Evolutionary conservation across 1,140 invertebrate genomes (phyloP), one percentile per base, ranked within the genome.

Genomic region (Octopus sinensis): DNA sequence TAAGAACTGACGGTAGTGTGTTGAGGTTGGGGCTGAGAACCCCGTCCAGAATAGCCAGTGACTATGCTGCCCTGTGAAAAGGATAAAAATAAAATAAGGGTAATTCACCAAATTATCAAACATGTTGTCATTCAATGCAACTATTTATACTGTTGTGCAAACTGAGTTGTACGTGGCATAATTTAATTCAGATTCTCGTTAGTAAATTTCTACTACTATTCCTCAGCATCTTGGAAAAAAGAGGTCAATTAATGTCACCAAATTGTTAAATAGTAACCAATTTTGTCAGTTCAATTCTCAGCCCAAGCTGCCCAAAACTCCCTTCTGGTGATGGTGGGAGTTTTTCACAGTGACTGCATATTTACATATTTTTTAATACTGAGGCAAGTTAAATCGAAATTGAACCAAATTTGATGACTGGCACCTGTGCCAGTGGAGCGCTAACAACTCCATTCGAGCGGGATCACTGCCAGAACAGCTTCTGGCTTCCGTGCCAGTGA

Each of bases 51-150:
- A 81, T 85, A 87, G 23, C 87, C 87, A 17, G 85, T 88, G 10
- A 88, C 86, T 76, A 88, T 88, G 81, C 87, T 88, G 1, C 87
- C 87, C 86, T 88, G 80, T 13, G 82, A 85, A 81, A 23, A 80
- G 71, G 76, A 2, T 81, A 30, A 68, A 4, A 6, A 5, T 53
- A 53, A 71, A n/a, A 54, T 4, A 30, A 4, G 23, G 6, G 12
- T 53, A 43, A 51, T 53, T 68, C 30, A 68, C 30, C 78, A 9
- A 81, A 53, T 12, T 79, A 51, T 79, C 54, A 53, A 1, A 79
- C 23, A 53, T 51, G 51, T 12, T 52, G 13, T 7, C 12, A n/a
- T 12, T 12, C 10, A 54, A 54, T 52, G 23, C 51, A 52, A 12
- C 78, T 7, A 12, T 12, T 54, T 17, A 51, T 10, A 54, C 7